Evolutionary conservation across 2,113 vertebrate species (phyloP).

Genomic region (Hippolais icterina): DNA sequence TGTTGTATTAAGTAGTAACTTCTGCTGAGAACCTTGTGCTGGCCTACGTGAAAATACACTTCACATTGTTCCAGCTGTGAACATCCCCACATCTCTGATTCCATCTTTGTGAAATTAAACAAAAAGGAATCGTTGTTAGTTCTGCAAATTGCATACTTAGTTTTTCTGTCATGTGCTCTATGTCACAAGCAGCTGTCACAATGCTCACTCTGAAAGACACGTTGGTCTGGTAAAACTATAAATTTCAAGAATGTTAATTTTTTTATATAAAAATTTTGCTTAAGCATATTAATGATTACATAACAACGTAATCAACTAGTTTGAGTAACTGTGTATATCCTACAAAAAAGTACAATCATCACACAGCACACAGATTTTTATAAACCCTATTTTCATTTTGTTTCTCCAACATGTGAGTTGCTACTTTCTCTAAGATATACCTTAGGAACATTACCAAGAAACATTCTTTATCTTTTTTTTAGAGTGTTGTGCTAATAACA

Average conservation of each 20-base stretch:
- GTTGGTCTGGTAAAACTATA: neutral
- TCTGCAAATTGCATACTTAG: neutral
- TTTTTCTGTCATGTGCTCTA: neutral
- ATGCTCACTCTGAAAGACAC: neutral
- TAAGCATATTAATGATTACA: neutral
- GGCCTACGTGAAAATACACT: neutral
- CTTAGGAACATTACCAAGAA: neutral
- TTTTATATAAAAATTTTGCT: neutral
- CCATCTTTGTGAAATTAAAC: neutral
- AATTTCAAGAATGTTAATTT: neutral
- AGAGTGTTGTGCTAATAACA: neutral
- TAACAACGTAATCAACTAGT: neutral
- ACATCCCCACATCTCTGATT: neutral
- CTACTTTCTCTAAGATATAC: neutral
- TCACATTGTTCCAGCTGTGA: neutral
- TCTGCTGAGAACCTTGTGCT: neutral
- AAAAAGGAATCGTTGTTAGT: neutral
- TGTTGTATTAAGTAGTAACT: neutral
- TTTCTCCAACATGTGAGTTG: neutral
- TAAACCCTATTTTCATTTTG: neutral
- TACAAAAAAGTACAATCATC: neutral
- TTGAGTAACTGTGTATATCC: neutral
- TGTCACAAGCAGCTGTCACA: neutral
- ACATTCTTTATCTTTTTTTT: neutral
- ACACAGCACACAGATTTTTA: neutral